phyloP scores from a whole-genome alignment of 2,797 vertebrate species.

The Loriculus beryllinus region DNA sequence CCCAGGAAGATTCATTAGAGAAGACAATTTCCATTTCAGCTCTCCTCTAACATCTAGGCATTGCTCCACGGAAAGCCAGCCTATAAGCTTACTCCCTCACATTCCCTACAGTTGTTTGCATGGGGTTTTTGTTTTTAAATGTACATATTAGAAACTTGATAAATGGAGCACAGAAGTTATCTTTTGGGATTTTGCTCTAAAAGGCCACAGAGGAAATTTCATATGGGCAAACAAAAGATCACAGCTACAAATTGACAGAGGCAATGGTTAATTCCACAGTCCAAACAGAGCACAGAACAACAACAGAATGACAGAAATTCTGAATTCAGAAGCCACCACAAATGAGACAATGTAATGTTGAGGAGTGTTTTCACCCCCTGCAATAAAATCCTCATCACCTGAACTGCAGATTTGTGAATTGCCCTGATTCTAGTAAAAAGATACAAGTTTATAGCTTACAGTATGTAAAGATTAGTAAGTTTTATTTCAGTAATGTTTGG shows the following conservation, averaged over 20 bases:
- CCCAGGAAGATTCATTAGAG: neutral
- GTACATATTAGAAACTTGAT: neutral
- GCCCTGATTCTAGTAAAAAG: neutral
- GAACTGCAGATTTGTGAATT: neutral
- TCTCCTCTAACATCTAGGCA: neutral
- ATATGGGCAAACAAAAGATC: neutral
- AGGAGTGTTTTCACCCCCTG: neutral
- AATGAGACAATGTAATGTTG: neutral
- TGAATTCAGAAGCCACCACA: neutral
- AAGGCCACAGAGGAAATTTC: neutral
- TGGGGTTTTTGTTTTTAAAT: neutral
- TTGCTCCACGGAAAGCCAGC: neutral
- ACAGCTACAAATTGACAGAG: neutral
- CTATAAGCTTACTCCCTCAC: neutral
- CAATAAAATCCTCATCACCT: neutral
- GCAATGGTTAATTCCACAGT: neutral
- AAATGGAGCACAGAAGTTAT: neutral
- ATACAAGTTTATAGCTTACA: neutral
- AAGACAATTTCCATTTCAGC: neutral
- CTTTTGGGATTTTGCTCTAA: neutral
- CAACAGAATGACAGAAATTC: neutral
- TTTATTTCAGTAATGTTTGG: neutral
- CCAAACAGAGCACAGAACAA: neutral
- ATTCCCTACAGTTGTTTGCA: neutral
- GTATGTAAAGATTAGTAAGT: neutral